These are phyloP conservation scores for Tipula confusa DNA, from an alignment of 2,888 invertebrate species.

Conservation along the genomic window DNA sequence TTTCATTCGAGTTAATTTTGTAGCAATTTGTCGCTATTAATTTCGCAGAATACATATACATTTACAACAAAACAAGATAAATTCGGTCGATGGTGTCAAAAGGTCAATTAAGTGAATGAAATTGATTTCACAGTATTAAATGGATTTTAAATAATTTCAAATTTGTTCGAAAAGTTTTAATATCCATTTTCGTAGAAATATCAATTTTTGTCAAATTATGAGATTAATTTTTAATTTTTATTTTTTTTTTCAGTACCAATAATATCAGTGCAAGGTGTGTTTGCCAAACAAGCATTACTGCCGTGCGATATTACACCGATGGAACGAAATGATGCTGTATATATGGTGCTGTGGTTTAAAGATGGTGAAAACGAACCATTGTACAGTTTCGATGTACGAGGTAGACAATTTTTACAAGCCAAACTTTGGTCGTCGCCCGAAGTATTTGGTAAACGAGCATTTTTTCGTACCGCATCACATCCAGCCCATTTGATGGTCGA, in stretches of 20 bases:
- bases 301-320: slow-evolving; percentile 82
- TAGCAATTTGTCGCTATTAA: no score
- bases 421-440: slow-evolving; percentile 77
- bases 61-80: no score
- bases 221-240: slow-evolving; percentile 4
- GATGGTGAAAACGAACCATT: slow-evolving; percentile 77
- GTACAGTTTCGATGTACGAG: slow-evolving; percentile 77
- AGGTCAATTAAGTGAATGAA: no score
- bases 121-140: no score
- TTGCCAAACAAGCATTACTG: slow-evolving; percentile 74
- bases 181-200: no score
- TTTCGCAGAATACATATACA: no score
- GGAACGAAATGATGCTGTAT: slow-evolving; percentile 73
- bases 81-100: no score
- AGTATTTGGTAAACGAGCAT: slow-evolving; percentile 74
- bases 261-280: slow-evolving; percentile 73
- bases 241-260: slow-evolving; percentile 70
- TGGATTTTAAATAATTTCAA: no score
- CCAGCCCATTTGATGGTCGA: slow-evolving; percentile 73
- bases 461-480: slow-evolving; percentile 74
- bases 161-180: no score
- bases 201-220: no score
- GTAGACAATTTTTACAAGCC: slow-evolving; percentile 67
- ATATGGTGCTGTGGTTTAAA: slow-evolving; percentile 87
- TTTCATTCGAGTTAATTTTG: no score